Evolutionary conservation across 2,888 invertebrate species (phyloP).

Genomic region (Nemoura dubitans): DNA sequence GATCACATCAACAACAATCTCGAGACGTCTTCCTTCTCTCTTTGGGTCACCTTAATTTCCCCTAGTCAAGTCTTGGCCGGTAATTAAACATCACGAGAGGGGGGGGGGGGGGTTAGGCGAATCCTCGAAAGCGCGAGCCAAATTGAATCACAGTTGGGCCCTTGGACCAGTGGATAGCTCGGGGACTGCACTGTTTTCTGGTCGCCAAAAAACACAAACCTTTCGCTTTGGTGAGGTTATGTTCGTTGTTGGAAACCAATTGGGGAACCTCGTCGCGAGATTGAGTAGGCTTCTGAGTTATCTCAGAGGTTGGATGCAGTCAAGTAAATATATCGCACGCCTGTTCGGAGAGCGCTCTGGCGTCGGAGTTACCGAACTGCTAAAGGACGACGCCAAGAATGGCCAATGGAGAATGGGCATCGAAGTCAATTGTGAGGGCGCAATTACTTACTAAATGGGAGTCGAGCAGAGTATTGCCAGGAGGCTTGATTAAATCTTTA

Average conservation of each 20-base stretch:
- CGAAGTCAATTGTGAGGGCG: conserved; percentile 38
- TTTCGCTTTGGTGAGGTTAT: not conserved
- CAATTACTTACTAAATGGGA: conserved; percentile 29
- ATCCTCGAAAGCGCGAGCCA: conserved; percentile 19
- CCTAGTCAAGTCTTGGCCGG: conserved; percentile 35
- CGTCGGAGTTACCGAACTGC: not conserved
- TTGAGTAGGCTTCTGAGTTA: conserved; percentile 43
- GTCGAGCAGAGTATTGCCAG: conserved; percentile 30
- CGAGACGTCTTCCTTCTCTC: conserved; percentile 21
- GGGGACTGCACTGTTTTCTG: conserved; percentile 8
- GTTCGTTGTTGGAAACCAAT: conserved; percentile 42
- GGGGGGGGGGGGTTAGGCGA: not conserved
- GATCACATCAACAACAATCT: conserved; percentile 48
- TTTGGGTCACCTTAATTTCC: conserved; percentile 47
- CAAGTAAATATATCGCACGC: conserved; percentile 40
- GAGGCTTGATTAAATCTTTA: conserved; percentile 24
- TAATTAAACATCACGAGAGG: conserved; percentile 48
- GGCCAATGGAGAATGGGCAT: conserved; percentile 19
- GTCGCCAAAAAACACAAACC: conserved; percentile 34
- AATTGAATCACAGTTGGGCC: conserved; percentile 29
- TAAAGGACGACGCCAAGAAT: conserved; percentile 36
- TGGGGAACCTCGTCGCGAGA: conserved; percentile 36
- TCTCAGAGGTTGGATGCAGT: conserved; percentile 39
- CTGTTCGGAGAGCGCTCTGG: not conserved
- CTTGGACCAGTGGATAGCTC: not conserved